phyloP scores from a whole-genome alignment of 2,888 invertebrate genomes.

The Stenodema calcarata region DNA sequence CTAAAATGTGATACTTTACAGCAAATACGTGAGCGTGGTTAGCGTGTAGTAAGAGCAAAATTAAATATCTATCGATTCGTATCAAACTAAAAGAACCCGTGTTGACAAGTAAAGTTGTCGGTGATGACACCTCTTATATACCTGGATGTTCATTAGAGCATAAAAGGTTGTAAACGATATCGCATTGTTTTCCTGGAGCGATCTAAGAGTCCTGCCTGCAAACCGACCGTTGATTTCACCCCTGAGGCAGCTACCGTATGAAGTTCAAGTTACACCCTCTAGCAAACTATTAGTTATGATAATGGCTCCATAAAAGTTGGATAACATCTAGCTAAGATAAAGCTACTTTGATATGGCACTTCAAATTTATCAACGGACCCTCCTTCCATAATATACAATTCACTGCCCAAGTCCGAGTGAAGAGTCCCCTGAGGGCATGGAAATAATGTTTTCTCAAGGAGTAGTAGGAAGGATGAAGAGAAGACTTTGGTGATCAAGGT shows the following conservation, averaged over 20 bases:
- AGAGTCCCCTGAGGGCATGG: constrained; percentile 12
- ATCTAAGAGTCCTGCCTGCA: not conserved
- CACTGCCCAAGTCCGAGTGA: not conserved
- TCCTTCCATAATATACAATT: not conserved
- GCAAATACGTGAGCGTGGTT: too few relatives aligned
- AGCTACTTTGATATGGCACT: not conserved
- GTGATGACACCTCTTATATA: not conserved
- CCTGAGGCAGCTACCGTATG: not conserved
- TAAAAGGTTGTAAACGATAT: not conserved
- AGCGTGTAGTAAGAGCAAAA: not conserved
- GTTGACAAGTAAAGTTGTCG: not conserved
- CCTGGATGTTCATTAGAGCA: not conserved
- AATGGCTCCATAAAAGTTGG: not conserved
- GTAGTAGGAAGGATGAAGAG: constrained; percentile 44
- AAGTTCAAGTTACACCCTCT: not conserved
- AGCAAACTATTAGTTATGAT: not conserved
- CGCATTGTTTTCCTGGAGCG: not conserved
- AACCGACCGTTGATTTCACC: not conserved
- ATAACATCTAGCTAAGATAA: not conserved
- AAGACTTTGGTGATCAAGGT: constrained; percentile 47
- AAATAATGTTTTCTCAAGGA: constrained; percentile 47
- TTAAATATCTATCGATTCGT: too few relatives aligned
- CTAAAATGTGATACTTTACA: too few relatives aligned
- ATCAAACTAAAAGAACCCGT: not conserved
- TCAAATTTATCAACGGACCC: not conserved